A percentile compares a stretch with the other conserved stretches of the same genome.
phyloP scores from a whole-genome alignment of 2,113 vertebrate species.

The Dunckerocampus dactyliophorus region DNA sequence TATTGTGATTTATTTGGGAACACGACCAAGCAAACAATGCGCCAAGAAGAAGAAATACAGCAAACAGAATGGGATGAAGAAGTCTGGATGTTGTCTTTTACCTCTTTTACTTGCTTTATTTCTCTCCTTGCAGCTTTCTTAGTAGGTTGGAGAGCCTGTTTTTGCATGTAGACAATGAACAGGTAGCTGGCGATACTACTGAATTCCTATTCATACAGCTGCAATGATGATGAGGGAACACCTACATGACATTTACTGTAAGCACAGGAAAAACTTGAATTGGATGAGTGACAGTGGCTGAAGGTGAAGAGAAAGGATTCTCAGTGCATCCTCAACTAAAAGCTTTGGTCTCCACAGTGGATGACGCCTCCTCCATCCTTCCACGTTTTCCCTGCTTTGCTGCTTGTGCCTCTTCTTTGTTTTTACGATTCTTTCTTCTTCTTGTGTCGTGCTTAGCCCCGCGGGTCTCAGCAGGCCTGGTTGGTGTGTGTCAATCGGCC shows the following conservation, averaged over 20 bases:
- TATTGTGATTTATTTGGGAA: conserved; percentile 55
- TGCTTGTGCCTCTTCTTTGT: not conserved
- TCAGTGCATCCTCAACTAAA: conserved; percentile 16
- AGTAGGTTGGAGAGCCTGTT: conserved; percentile 1
- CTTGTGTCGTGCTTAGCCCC: not conserved
- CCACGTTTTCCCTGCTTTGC: conserved; percentile 4
- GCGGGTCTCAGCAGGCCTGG: no score
- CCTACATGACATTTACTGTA: not conserved
- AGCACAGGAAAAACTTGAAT: conserved; percentile 17
- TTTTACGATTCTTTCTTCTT: not conserved
- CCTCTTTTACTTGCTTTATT: conserved; percentile 5
- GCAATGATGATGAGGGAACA: not conserved
- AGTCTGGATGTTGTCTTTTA: conserved; percentile 51
- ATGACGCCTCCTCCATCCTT: not conserved
- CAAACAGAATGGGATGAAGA: conserved; percentile 13
- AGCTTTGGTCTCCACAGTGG: not conserved
- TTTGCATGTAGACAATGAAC: conserved; percentile 27
- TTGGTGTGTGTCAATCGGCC: no score
- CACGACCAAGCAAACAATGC: conserved; percentile 45
- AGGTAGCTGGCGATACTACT: conserved; percentile 19
- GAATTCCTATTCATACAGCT: conserved; percentile 5
- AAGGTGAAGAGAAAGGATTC: conserved; percentile 5
- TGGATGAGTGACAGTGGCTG: conserved; percentile 7
- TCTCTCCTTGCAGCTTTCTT: conserved; percentile 9
- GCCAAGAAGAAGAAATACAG: conserved; percentile 28